Base-by-base conservation (phyloP, 2,888 invertebrate species). In the Petrophora chlorosata region DNA sequence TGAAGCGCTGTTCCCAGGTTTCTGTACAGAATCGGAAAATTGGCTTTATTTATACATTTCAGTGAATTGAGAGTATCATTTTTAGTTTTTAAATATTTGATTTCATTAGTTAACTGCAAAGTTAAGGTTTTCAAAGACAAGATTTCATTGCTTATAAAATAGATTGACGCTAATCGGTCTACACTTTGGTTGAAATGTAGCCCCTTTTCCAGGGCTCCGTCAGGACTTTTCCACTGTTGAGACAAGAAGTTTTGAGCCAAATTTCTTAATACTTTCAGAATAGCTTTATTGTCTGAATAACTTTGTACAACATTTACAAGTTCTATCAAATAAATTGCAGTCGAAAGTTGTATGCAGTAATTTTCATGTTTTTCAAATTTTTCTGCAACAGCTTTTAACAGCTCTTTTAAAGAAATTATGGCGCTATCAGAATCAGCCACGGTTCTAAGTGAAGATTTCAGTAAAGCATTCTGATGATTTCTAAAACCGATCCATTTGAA, bases 21-120 rank as follows among this genome's bases (percentile, higher is more conserved):
- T 59, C 93, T 92, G 63, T 93, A 95, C 2, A 96, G 76, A 58
- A 95, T 81, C 5, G 93, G 91, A 64, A 95, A 95, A 72, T 93
- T 95, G 0, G 78, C 80, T 74, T 93, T 94, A 57, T 91, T 93
- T 38, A 96, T 92, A 42, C 94, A 92, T 16, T 92, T 92, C 45
- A 95, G 91, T 36, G 91, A 91, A 25, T 74, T 79, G 8, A 96
- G 77, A 1, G 85, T 83, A 65, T 92, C 93, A 54, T 92, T 92
- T 54, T 92, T 91, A 12, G 82, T 85, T 64, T 92, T 90, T 8
- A 95, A 78, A 8, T 80, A 71, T 38, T 81, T 74, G 3, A 92
- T 91, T 76, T 96, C 94, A 1, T 88, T 85, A 5, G 91, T 89
- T 56, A 92, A 69, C 67, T 91, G 85, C 29, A 88, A 65, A 5